Percentiles rank a stretch among this genome's conserved stretches.
phyloP scores from a whole-genome alignment of 2,888 invertebrate genomes.

The Tenthredo amoena region DNA sequence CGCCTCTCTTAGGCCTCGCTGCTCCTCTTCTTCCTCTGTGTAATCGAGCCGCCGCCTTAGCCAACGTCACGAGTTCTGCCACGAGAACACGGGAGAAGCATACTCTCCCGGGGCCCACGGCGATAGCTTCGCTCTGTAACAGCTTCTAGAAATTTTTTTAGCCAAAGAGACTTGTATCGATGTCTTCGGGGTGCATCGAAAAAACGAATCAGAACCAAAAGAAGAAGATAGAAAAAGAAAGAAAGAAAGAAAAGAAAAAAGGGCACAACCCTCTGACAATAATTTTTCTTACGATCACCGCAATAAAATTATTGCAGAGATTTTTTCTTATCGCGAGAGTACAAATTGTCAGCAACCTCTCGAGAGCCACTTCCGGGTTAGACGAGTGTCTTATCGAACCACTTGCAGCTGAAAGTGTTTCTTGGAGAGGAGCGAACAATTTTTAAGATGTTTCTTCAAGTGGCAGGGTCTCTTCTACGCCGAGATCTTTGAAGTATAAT shows the following conservation, averaged over 20 bases:
- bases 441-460: constrained; percentile 15
- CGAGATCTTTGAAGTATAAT: not conserved
- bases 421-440: not conserved
- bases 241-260: not conserved
- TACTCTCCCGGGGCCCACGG: constrained; percentile 37
- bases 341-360: constrained; percentile 30
- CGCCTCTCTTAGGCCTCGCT: constrained; percentile 53
- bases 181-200: not conserved
- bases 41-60: constrained; percentile 65
- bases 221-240: not conserved
- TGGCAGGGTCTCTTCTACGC: not conserved
- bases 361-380: constrained; percentile 39
- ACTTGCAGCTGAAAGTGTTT: constrained; percentile 46
- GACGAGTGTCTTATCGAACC: constrained; percentile 51
- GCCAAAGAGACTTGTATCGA: constrained; percentile 8
- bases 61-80: constrained; percentile 54
- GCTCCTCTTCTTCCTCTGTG: constrained; percentile 58
- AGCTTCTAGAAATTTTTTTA: constrained; percentile 21
- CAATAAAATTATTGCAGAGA: not conserved
- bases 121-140: constrained; percentile 31
- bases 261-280: not conserved
- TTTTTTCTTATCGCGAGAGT: constrained; percentile 9
- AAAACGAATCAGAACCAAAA: not conserved
- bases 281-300: not conserved
- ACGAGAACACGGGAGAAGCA: constrained; percentile 51